A percentile compares a stretch with the other conserved stretches of the same genome.
Conservation (phyloP, 2,797 vertebrate genomes). For the Schizopygopsis pylzovi region DNA sequence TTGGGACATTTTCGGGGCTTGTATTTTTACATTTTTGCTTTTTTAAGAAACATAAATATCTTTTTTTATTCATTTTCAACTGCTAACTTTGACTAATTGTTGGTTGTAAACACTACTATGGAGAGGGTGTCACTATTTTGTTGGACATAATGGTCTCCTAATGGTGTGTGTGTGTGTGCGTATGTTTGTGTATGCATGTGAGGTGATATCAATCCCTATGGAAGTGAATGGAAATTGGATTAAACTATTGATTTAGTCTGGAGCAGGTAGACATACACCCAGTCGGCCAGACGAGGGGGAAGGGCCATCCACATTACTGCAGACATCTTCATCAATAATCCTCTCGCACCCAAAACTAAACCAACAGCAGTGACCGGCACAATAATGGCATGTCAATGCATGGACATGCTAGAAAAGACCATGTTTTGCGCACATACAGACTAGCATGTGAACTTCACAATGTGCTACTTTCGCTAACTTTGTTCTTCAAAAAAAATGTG, state of each 20-base stretch:
- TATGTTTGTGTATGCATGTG: constrained; percentile 41
- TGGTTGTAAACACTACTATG: neutral
- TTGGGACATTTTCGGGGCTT: constrained; percentile 19
- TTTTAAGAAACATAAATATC: neutral
- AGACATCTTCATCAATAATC: constrained; percentile 63
- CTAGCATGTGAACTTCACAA: constrained; percentile 3
- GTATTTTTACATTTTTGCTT: neutral
- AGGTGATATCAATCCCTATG: constrained; percentile 52
- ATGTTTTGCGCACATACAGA: constrained; percentile 31
- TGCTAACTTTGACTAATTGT: constrained; percentile 42
- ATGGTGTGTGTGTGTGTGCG: constrained; percentile 12
- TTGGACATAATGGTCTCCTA: constrained; percentile 31
- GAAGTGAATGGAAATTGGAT: constrained; percentile 77
- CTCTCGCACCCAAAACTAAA: constrained; percentile 49
- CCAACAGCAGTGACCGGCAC: constrained; percentile 21
- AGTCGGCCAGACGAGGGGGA: constrained; percentile 67
- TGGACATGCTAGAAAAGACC: neutral
- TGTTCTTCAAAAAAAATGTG: constrained; percentile 12
- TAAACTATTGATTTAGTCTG: constrained; percentile 81
- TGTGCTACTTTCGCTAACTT: neutral
- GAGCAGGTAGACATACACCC: constrained; percentile 73
- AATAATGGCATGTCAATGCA: constrained; percentile 3
- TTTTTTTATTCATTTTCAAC: neutral
- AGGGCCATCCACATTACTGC: constrained; percentile 61
- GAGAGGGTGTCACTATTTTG: neutral